phyloP scores from a whole-genome alignment of 2,113 vertebrate species.

The human region GRCh38 chr12:117120501-117121000 shows the following conservation, averaged over 20 bases:
- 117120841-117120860: not conserved
- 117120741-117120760: not conserved
- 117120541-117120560: not conserved
- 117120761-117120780: not conserved
- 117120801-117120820: not conserved
- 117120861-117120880: not conserved
- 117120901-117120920: accelerated
- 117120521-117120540: not conserved
- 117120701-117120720: not conserved
- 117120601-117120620: accelerated
- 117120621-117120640: not conserved
- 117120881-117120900: not conserved
- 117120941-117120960: not conserved
- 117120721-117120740: accelerated
- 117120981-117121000: not conserved
- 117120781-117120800: not conserved
- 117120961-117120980: not conserved
- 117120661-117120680: too few relatives aligned
- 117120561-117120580: not conserved
- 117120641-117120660: not conserved
- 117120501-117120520: not conserved
- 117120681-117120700: not conserved
- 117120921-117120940: not conserved
- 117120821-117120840: accelerated
- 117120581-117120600: not conserved